Percentiles rank a stretch among this genome's conserved stretches.
Evolutionary conservation across 2,797 vertebrate genomes (phyloP).

Genomic region (Ispidina lecontei): DNA sequence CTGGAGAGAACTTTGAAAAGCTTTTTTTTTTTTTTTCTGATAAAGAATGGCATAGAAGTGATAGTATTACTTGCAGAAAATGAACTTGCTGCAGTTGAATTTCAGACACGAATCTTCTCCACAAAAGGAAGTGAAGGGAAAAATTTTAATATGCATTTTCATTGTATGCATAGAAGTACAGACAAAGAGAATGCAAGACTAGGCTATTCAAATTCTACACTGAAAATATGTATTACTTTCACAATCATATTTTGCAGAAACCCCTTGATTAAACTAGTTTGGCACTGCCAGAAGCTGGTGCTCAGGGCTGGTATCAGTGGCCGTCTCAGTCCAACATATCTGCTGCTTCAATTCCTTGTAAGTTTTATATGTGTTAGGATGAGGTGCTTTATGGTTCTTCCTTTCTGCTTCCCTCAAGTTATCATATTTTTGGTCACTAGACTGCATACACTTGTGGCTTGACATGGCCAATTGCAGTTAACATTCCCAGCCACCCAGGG

Average conservation of each 20-base stretch:
- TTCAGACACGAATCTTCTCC: background rate
- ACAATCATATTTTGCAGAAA: background rate
- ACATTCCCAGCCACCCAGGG: background rate
- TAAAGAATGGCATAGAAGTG: background rate
- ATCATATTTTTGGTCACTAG: background rate
- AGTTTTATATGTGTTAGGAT: background rate
- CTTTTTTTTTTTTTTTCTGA: background rate
- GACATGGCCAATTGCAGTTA: conserved; percentile 6
- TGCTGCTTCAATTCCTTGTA: background rate
- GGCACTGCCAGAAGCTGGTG: background rate
- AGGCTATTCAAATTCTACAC: background rate
- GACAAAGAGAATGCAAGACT: background rate
- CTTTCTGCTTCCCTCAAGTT: background rate
- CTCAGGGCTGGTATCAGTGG: background rate
- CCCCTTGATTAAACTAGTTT: background rate
- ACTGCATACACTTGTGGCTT: background rate
- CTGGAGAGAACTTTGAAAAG: conserved; percentile 1
- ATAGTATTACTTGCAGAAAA: conserved; percentile 26
- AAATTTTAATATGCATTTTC: background rate
- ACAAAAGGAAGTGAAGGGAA: background rate
- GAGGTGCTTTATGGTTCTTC: background rate
- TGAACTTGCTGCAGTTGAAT: background rate
- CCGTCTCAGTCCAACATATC: background rate
- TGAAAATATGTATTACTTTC: conserved; percentile 16
- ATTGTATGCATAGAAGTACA: background rate